Conservation (phyloP, 2,113 vertebrate genomes). For the Tychaedon coryphoeus region DNA sequence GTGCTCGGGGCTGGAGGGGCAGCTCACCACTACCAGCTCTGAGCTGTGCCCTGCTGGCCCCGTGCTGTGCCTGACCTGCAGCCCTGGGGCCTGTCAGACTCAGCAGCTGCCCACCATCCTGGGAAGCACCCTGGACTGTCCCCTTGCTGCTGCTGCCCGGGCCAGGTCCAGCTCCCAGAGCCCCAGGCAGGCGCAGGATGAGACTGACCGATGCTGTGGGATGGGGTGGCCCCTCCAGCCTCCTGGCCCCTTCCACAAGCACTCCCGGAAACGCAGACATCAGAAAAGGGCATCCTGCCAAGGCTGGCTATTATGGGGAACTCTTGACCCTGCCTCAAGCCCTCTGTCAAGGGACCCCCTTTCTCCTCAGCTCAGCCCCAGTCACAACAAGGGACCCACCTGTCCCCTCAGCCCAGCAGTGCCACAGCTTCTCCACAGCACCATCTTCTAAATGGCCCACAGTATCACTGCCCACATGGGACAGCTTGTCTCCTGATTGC, state of each 20-base stretch:
- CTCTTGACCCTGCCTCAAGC: accelerated
- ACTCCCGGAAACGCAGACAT: background rate
- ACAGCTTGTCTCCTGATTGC: background rate
- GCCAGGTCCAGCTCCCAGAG: background rate
- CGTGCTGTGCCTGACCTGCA: background rate
- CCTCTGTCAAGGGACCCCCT: accelerated
- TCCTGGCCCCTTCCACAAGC: too few species aligned
- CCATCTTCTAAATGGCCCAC: accelerated
- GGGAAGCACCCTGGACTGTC: accelerated
- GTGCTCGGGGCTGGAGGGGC: accelerated
- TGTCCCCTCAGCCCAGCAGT: background rate
- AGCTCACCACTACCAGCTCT: background rate
- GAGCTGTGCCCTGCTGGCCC: background rate
- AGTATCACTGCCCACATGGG: background rate
- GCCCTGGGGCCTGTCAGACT: background rate
- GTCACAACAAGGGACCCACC: background rate
- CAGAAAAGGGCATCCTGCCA: background rate
- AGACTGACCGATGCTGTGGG: accelerated
- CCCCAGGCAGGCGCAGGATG: accelerated
- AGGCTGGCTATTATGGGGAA: accelerated
- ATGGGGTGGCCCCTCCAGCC: accelerated
- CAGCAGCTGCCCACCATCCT: background rate
- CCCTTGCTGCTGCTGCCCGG: accelerated
- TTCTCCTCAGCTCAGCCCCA: background rate
- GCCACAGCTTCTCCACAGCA: background rate